Evolutionary conservation across 2,888 invertebrate species (phyloP), one percentile per base, ranked within the genome.

Genomic region (Sinohyriopsis cumingii): DNA sequence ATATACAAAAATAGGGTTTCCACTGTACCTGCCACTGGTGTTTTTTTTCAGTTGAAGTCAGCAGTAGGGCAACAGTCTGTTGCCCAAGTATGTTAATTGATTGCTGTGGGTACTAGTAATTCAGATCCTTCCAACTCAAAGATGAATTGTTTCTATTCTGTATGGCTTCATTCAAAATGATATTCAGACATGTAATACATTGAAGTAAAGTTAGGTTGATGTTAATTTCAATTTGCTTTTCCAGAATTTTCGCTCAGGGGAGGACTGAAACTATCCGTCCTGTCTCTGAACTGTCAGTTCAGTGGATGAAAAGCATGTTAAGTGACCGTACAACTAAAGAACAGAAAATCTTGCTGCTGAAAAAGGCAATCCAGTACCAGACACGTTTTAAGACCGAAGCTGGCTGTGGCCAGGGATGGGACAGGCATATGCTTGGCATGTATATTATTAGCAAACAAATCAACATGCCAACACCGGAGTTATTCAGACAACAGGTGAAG

Each of bases 211-310:
- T 45, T 9, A 45, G 3, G 45, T 45, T 9, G 12, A 45, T 45
- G 12, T 45, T 45, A 20, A 20, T n/a, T 28, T 45, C 22, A 2
- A 45, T 66, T 20, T 19, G 19, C 24, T 19, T 56, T 71, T 75
- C 15, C 60, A 84, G 83, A 59, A 90, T 91, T 69, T 93, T 91
- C 83, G 92, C 91, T 79, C 91, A 92, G 76, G 93, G 92, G 6
- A 90, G 93, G 25, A 93, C 93, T 0, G 93, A 93, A 85, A 93
- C 93, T 0, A 89, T 93, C 18, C 91, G 93, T 19, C 91, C 93
- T 5, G 92, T 93, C 80, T 92, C 92, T 4, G 83, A 82, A 15
- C 91, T 91, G 72, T 91, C 91, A 22, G 82, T 90, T 18, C 80
- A 80, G 63, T 87, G 82, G 82, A 83, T 84, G 45, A 80, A 80